Base-by-base conservation (phyloP, 2,888 invertebrate genomes). In the Heteropelma amictum region DNA sequence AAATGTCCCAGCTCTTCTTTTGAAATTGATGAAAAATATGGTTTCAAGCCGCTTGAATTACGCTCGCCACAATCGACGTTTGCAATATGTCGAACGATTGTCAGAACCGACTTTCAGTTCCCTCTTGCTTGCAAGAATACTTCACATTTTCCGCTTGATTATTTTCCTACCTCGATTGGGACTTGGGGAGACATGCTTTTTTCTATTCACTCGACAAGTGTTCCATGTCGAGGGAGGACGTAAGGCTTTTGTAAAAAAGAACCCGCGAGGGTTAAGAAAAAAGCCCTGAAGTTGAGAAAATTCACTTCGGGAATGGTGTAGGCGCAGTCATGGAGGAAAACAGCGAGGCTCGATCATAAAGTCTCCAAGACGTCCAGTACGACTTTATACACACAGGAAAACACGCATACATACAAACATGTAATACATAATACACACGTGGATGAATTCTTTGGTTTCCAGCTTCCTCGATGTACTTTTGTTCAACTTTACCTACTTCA, bases 351-450 rank as follows among this genome's bases (percentile, higher is more conserved):
- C 12, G 63, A 70, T 70, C 70, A 35, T 54, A 70, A 71, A 65
- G 53, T 71, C 67, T 60, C 60, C 45, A 56, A 47, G 42, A 67
- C 49, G 61, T 71, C 67, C n/a, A 17, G 26, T 68, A 56, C 54
- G 40, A 12, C 38, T 61, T 47, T 40, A 10, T 19, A 23, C 28
- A 45, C 14, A 17, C n/a, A 45, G 8, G 30, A 30, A 30, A 6
- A 12, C 8, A 47, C 35, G 6, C 38, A 7, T 54, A 54, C 33
- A 12, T 42, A 28, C 17, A 5, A 4, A 49, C 26, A 23, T 42
- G 12, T 42, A 8, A 19, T 17, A 58, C 47, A 28, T n/a, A n/a
- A n/a, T n/a, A 14, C 28, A 45, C 33, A 54, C 19, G 10, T 1
- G 53, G 19, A 19, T 30, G 33, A 51, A 35, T 53, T 14, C 12